Evolutionary conservation across 2,797 vertebrate species (phyloP), one percentile per base, ranked within the genome.

Genomic region (Acanthurus leucopareius): DNA sequence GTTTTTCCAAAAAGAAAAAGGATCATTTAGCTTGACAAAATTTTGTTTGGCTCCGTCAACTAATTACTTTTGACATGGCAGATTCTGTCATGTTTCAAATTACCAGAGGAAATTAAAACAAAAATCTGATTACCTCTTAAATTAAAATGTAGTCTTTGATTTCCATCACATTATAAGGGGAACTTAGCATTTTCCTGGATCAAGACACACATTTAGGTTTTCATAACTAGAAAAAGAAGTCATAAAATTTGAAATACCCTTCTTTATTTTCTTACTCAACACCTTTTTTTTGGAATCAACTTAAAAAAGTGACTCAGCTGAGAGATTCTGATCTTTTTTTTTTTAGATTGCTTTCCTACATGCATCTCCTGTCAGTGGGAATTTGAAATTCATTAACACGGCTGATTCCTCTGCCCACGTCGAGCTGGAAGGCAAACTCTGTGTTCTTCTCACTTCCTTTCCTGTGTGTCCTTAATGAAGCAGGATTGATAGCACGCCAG

Each of bases 401-500:
- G 35, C 72, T 79, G 68, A 83, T 56, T 86, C 70, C 61, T 90
- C 77, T 85, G 79, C 88, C 87, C 84, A 89, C 69, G 58, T 80
- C 47, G 82, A 78, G 79, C 87, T 90, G 66, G 58, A 78, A 86
- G 80, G 77, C 84, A 82, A 88, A 89, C 78, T 86, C 82, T 56
- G 72, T 57, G 79, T 78, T 86, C 77, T 48, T 82, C 68, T 89
- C 87, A 85, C 89, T 87, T 86, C 80, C 80, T 76, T 60, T 79
- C 79, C 84, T 77, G 74, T 35, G 66, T 79, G 82, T 83, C 83
- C 79, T 86, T 93, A 93, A 94, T 93, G 90, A 92, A 93, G 87
- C 87, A 91, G 87, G 89, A 94, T 92, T 93, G 91, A 95, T 92
- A 75, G 83, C 90, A 79, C 40, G 79, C 86, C 83, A 69, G 88